Base-by-base conservation (phyloP, 2,113 vertebrate species). In the Nibea coibor region DNA sequence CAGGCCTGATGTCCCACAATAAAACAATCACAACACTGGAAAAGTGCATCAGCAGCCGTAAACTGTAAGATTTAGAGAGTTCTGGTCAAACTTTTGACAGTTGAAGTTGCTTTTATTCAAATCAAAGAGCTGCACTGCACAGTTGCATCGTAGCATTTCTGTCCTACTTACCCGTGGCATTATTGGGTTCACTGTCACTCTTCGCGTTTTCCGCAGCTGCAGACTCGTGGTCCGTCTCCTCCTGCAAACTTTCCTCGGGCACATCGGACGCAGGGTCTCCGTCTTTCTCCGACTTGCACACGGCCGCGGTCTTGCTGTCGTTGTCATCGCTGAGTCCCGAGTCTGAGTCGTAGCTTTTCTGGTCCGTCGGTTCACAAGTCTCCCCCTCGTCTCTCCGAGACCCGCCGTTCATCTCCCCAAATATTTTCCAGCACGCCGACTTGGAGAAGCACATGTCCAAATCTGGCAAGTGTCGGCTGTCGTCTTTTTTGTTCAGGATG, bases 401-500 rank as follows among this genome's bases (percentile, higher is more conserved):
- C 1, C 81, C 89, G n/a, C 54, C 83, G 53, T 94, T 93, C 87
- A 94, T 92, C 53, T 93, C 93, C 58, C 95, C 95, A 72, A 97
- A 97, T 85, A 97, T 96, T 93, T 96, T 94, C 97, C 97, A 98
- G 89, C 97, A 97, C 73, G 96, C 94, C 56, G 95, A 93, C 77
- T 95, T 95, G 35, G 94, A 92, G 72, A 94, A 80, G 82, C 95
- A 95, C 83, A 96, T 90, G 85, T 95, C 95, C 92, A 96, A 72
- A 67, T 94, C 94, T 64, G 93, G 90, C 65, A 95, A 87, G 78
- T 93, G 94, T 75, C 94, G 67, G 42, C 93, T 94, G 76, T 96
- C 95, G 82, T 97, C 97, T 83, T 97, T 98, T 90, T 96, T 96
- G 94, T 97, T 96, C 76, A 98, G 94, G 88, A 98, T 98, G 77